These are phyloP conservation scores for Celastrina argiolus DNA, from an alignment of 2,888 invertebrate species.

Conservation along the genomic window DNA sequence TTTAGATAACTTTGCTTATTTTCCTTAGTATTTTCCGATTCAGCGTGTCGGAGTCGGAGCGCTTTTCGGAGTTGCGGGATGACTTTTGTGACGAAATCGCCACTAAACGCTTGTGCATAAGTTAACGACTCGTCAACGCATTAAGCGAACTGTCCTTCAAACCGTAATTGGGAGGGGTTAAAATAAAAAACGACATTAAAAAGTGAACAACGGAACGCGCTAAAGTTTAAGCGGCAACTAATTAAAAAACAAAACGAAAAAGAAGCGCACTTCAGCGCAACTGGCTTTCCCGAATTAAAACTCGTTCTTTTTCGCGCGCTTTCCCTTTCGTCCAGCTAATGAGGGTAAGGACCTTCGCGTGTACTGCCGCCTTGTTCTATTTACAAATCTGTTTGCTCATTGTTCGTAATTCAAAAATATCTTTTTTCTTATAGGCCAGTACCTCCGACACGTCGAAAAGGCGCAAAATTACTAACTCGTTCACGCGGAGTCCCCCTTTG, in stretches of 20 bases:
- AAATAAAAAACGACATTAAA: constrained; percentile 44
- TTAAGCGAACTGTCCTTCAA: constrained; percentile 39
- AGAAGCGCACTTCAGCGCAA: constrained; percentile 51
- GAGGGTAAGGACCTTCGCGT: constrained; percentile 60
- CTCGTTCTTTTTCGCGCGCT: constrained; percentile 60
- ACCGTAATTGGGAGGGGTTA: constrained; percentile 41
- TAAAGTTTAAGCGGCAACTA: constrained; percentile 67
- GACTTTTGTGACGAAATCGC: not conserved
- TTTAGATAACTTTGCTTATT: constrained; percentile 11
- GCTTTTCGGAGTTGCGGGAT: not conserved
- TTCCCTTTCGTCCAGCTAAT: constrained; percentile 67
- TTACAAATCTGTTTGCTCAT: constrained; percentile 38
- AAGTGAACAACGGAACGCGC: constrained; percentile 53
- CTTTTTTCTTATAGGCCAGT: constrained; percentile 24
- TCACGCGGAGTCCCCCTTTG: constrained; percentile 5
- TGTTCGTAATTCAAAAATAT: constrained; percentile 26
- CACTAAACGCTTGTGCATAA: constrained; percentile 32
- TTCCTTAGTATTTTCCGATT: not conserved
- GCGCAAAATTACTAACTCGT: constrained; percentile 10
- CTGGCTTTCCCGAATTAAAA: constrained; percentile 63
- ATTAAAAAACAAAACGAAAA: constrained; percentile 68
- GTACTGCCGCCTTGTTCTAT: constrained; percentile 45
- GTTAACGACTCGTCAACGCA: constrained; percentile 38
- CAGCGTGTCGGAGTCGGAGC: not conserved
- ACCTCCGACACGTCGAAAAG: not conserved